phyloP scores from a whole-genome alignment of 2,888 invertebrate genomes.

The Bruchidius siliquastri region DNA sequence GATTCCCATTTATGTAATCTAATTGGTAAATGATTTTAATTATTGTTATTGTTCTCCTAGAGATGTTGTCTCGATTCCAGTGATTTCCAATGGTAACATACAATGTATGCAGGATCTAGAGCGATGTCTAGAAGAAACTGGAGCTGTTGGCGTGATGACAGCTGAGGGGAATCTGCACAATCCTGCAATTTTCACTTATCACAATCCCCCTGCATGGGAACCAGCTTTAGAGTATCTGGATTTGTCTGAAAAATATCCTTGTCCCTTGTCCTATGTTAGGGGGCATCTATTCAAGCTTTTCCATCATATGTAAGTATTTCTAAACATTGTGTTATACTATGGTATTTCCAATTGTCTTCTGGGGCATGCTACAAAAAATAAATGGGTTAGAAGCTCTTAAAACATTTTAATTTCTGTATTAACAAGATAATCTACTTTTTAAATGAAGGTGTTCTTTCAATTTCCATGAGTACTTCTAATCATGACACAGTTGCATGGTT shows the following conservation, averaged over 20 bases:
- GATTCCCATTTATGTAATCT: no score
- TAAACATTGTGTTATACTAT: no score
- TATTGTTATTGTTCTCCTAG: slow-evolving; percentile 47
- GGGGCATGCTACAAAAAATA: no score
- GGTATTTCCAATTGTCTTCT: background rate
- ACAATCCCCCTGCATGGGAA: slow-evolving; percentile 80
- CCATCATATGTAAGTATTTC: slow-evolving; percentile 76
- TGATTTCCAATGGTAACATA: slow-evolving; percentile 97
- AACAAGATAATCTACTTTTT: no score
- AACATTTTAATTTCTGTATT: no score
- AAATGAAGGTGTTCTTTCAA: no score
- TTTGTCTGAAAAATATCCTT: slow-evolving; percentile 75
- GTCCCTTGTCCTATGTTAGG: slow-evolving; percentile 82
- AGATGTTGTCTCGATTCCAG: slow-evolving; percentile 81
- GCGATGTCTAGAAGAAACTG: slow-evolving; percentile 78
- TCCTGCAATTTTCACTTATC: slow-evolving; percentile 83
- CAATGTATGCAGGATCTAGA: slow-evolving; percentile 84
- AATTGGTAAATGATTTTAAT: slow-evolving; percentile 1
- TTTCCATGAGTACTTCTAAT: no score
- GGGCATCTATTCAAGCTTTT: slow-evolving; percentile 97
- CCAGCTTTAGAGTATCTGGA: slow-evolving; percentile 85
- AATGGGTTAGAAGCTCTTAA: no score
- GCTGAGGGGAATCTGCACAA: slow-evolving; percentile 97
- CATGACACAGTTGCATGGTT: no score
- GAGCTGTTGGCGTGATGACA: slow-evolving; percentile 83